phyloP scores from a whole-genome alignment of 2,888 invertebrate species.

The Lepidocyrtoides sp. region DNA sequence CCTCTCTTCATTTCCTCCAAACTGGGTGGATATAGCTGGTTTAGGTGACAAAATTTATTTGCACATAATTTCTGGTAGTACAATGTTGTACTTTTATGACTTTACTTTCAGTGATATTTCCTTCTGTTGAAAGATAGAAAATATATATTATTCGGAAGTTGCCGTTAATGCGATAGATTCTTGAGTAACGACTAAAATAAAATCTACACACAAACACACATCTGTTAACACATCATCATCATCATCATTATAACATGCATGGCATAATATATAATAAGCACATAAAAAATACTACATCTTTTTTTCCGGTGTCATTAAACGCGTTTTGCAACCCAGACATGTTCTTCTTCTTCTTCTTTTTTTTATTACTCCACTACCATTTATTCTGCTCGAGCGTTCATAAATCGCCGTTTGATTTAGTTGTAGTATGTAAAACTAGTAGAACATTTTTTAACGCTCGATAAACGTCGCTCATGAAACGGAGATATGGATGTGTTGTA shows the following conservation, averaged over 20 bases:
- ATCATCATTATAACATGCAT: no score
- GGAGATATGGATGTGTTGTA: slow-evolving; percentile 43
- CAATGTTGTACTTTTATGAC: not conserved
- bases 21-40: no score
- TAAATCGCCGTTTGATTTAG: slow-evolving; percentile 72
- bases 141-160: not conserved
- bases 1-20: no score
- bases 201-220: not conserved
- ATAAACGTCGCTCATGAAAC: slow-evolving; percentile 60
- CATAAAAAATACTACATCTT: not conserved
- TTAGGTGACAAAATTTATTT: no score
- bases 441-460: slow-evolving; percentile 65
- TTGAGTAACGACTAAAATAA: no score
- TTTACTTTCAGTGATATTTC: not conserved
- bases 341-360: no score
- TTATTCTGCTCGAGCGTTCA: slow-evolving; percentile 56
- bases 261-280: no score
- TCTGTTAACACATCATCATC: not conserved
- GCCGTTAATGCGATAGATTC: not conserved
- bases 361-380: slow-evolving; percentile 45
- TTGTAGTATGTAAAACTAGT: no score
- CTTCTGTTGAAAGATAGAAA: not conserved
- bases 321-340: slow-evolving; percentile 57
- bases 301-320: slow-evolving; percentile 54
- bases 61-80: no score